These are phyloP conservation scores for Ranitomeya variabilis DNA, from an alignment of 2,113 vertebrate genomes.

Conservation along the genomic window DNA sequence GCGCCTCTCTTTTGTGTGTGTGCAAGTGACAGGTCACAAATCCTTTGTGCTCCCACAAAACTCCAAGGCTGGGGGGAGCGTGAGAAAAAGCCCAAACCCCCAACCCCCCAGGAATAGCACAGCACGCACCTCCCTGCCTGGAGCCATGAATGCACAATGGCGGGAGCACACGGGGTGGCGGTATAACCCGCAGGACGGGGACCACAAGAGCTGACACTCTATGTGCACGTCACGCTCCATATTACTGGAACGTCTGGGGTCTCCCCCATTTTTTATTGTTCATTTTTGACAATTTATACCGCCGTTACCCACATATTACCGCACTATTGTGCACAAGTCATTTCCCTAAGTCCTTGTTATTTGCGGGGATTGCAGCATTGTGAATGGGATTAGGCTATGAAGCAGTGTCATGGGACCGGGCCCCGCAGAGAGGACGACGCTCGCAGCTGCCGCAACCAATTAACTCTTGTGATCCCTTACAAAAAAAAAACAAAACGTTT, in stretches of 20 bases:
- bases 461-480: constrained; percentile 8
- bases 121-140: neutral
- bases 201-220: constrained; percentile 28
- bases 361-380: neutral
- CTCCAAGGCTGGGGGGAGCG: constrained; percentile 33
- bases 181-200: neutral
- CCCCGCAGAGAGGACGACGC: constrained; percentile 12
- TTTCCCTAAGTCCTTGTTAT: neutral
- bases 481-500: neutral
- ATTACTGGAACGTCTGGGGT: too few relatives aligned
- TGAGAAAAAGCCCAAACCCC: constrained; percentile 29
- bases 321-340: neutral
- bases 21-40: constrained; percentile 28
- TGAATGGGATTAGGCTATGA: constrained; percentile 33
- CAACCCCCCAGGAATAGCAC: neutral
- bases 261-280: too few relatives aligned
- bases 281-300: too few relatives aligned
- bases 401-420: neutral
- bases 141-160: neutral
- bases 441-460: constrained; percentile 2
- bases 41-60: constrained; percentile 53
- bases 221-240: neutral
- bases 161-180: neutral
- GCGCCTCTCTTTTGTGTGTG: constrained; percentile 3
- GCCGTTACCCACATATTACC: neutral